A percentile compares a stretch with the other conserved stretches of the same genome.
These are phyloP conservation scores for Schizopygopsis pylzovi DNA, from an alignment of 2,797 vertebrate species.

Conservation along the genomic window DNA sequence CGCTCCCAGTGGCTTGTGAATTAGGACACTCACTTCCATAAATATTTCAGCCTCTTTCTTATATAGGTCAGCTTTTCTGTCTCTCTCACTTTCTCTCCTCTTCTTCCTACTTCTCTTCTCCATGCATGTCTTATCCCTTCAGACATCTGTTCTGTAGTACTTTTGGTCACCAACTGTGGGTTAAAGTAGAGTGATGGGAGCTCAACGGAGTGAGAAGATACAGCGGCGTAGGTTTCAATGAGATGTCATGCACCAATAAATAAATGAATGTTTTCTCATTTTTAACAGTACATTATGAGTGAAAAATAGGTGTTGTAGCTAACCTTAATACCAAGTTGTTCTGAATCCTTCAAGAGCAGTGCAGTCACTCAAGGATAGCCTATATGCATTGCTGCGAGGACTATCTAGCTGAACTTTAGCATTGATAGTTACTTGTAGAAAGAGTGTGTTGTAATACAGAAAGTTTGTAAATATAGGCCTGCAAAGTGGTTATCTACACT, in stretches of 20 bases:
- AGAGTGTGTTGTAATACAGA: not conserved
- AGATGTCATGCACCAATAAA: not conserved
- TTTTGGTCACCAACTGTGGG: constrained; percentile 47
- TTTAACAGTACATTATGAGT: not conserved
- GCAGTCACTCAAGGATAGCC: not conserved
- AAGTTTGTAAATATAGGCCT: not conserved
- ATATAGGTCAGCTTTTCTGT: constrained; percentile 81
- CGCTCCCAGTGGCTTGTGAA: constrained; percentile 82
- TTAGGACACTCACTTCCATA: constrained; percentile 85
- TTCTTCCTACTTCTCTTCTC: constrained; percentile 52
- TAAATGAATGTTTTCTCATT: not conserved
- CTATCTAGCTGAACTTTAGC: not conserved
- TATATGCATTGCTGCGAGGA: not conserved
- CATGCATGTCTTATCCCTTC: constrained; percentile 39
- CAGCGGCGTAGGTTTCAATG: not conserved
- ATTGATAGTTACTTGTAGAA: not conserved
- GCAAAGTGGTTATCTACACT: not conserved
- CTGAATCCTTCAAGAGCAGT: not conserved
- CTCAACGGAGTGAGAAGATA: not conserved
- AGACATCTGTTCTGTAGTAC: constrained; percentile 48
- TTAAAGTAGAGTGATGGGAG: constrained; percentile 45
- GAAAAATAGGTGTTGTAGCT: not conserved
- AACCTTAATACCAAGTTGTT: constrained; percentile 13
- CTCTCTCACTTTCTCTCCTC: constrained; percentile 65
- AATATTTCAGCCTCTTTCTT: constrained; percentile 86